Evolutionary conservation across 2,797 vertebrate species (phyloP).

Genomic region (Gymnodraco acuticeps): DNA sequence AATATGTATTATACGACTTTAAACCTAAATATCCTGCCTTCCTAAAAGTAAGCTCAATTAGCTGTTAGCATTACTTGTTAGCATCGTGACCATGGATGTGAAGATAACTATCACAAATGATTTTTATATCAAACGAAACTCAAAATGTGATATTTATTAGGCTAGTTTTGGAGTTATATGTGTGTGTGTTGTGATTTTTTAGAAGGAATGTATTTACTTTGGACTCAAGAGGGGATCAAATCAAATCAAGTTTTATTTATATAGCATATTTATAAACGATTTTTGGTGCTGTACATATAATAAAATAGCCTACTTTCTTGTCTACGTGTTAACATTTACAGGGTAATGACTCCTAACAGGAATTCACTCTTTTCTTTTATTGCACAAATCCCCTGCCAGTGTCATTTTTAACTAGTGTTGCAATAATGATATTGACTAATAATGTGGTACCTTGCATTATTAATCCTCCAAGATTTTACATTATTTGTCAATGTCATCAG

Average conservation of each 20-base stretch:
- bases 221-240: neutral
- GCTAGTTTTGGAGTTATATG: neutral
- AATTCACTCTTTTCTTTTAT: too few species aligned
- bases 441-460: neutral
- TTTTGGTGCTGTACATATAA: too few species aligned
- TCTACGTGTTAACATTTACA: too few species aligned
- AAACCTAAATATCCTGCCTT: neutral
- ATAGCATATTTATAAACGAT: too few species aligned
- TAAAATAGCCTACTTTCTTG: too few species aligned
- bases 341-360: too few species aligned
- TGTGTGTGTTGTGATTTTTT: neutral
- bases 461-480: slow-evolving; percentile 36
- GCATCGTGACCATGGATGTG: too few species aligned
- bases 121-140: neutral
- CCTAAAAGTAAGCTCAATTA: neutral
- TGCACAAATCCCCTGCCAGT: neutral
- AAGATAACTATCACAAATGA: neutral
- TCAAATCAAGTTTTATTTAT: too few species aligned
- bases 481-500: slow-evolving; percentile 49
- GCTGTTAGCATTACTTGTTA: neutral
- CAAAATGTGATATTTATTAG: neutral
- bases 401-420: neutral
- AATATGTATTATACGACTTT: neutral
- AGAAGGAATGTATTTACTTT: neutral
- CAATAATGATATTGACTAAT: slow-evolving; percentile 32